Evolutionary conservation across 2,113 vertebrate genomes (phyloP).

Genomic region (Xiphias gladius): DNA sequence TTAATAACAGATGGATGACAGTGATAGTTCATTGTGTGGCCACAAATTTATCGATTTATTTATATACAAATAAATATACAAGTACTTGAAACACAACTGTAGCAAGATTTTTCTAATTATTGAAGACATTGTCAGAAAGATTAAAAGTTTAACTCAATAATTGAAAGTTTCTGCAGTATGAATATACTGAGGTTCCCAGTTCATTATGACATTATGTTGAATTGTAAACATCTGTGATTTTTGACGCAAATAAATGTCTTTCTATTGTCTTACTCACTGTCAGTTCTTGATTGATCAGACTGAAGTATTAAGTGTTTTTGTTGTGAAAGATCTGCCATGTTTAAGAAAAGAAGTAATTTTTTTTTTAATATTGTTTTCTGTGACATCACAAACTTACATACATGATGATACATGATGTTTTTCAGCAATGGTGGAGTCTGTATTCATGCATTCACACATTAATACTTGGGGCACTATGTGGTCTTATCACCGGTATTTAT

Average conservation of each 20-base stretch:
- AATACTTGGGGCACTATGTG: not conserved
- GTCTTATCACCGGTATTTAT: not conserved
- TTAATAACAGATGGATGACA: constrained; percentile 9
- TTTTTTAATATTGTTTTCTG: not conserved
- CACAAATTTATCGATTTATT: constrained; percentile 54
- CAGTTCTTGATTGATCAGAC: not conserved
- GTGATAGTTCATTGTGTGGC: not conserved
- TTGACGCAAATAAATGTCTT: constrained; percentile 29
- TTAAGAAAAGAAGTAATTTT: not conserved
- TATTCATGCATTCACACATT: not conserved
- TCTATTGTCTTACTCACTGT: constrained; percentile 22
- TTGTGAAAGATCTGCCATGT: not conserved
- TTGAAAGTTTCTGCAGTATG: not conserved
- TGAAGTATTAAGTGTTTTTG: no score
- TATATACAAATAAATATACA: constrained; percentile 31
- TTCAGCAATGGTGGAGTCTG: not conserved
- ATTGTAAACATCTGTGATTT: constrained; percentile 9
- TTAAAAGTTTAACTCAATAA: not conserved
- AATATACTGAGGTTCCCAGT: not conserved
- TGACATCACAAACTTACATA: not conserved
- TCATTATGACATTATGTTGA: not conserved
- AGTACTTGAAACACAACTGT: constrained; percentile 16
- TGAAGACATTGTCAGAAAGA: not conserved
- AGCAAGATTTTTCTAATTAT: not conserved
- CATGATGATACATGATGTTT: no score